Base-by-base conservation (phyloP, 2,888 invertebrate genomes). In the Phragmatobia fuliginosa region DNA sequence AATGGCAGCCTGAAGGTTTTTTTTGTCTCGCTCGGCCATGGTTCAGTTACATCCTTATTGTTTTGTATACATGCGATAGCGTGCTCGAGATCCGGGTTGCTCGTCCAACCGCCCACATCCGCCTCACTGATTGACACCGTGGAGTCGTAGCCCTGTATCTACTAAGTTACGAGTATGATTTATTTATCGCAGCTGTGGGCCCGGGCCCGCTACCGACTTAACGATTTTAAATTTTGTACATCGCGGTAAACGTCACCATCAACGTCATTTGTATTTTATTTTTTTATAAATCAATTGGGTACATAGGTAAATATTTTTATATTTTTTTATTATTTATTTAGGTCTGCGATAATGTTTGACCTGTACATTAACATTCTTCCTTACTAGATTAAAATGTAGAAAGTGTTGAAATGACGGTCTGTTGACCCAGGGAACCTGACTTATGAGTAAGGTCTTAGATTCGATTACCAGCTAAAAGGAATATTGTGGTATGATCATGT, bases 71-170 rank as follows among this genome's bases (percentile, higher is more conserved):
- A 63, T 63, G 32, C 36, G 36, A 36, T 49, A 62, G 28, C 36
- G 65, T 65, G 28, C 56, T 38, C 18, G 18, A 65, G 56, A 65
- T 65, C 65, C 65, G 65, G 65, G 65, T 56, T 56, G 36, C 36
- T 36, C 16, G 32, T 56, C 36, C 52, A 32, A 25, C 33, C 64
- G n/a, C 64, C 41, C 7, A 31, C 21, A 25, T 58, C 58, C 21
- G 58, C 10, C 36, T 58, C 31, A 38, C 3, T 58, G 58, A 41
- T 38, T 56, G 36, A 56, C 52, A 14, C 28, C 36, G 56, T 10
- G 36, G 49, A n/a, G 49, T 28, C 28, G 28, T 16, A 56, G 6
- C 25, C 25, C 14, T 52, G 28, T 16, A 56, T 8, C 16, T 1
- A 28, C 56, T 28, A 28, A 4, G 7, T 11, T 28, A 56, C 4